Percentiles rank a stretch among this genome's conserved stretches.
Conservation (phyloP, 2,113 vertebrate genomes). For the Austrofundulus limnaeus region DNA sequence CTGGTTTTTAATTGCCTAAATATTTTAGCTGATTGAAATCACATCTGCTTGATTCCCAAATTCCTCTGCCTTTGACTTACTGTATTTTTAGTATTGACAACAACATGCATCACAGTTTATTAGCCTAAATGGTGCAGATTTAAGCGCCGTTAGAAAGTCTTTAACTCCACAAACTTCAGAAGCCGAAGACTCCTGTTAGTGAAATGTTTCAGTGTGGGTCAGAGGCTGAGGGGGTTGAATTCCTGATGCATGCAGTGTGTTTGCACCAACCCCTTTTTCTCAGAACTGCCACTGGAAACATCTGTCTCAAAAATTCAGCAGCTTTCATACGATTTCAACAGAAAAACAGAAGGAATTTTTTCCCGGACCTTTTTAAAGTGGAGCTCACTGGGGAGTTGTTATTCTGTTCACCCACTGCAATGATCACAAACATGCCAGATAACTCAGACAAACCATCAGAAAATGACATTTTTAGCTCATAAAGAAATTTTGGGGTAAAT, state of each 20-base stretch:
- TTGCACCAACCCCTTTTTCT: slow-evolving; percentile 55
- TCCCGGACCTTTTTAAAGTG: slow-evolving; percentile 27
- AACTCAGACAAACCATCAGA: slow-evolving; percentile 15
- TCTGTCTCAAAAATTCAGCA: slow-evolving; percentile 56
- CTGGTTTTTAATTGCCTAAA: too few relatives aligned
- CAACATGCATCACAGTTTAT: too few relatives aligned
- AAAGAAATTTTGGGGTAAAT: background rate
- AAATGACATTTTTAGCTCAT: background rate
- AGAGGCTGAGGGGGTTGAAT: slow-evolving; percentile 55
- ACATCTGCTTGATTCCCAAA: too few relatives aligned
- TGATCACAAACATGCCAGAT: slow-evolving; percentile 24
- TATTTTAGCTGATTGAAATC: too few relatives aligned
- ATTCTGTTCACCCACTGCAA: slow-evolving; percentile 23
- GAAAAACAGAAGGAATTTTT: slow-evolving; percentile 30
- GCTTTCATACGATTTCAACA: slow-evolving; percentile 51
- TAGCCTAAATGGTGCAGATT: too few relatives aligned
- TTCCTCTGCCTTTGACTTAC: too few relatives aligned
- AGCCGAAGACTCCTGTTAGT: slow-evolving; percentile 1
- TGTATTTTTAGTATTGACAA: too few relatives aligned
- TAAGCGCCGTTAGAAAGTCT: background rate
- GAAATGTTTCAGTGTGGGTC: slow-evolving; percentile 50
- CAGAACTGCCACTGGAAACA: slow-evolving; percentile 53
- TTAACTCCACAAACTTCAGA: background rate
- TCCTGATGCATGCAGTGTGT: slow-evolving; percentile 45
- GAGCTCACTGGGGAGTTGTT: slow-evolving; percentile 38